phyloP scores from a whole-genome alignment of 1,140 invertebrate species.

The Myzus persicae region DNA sequence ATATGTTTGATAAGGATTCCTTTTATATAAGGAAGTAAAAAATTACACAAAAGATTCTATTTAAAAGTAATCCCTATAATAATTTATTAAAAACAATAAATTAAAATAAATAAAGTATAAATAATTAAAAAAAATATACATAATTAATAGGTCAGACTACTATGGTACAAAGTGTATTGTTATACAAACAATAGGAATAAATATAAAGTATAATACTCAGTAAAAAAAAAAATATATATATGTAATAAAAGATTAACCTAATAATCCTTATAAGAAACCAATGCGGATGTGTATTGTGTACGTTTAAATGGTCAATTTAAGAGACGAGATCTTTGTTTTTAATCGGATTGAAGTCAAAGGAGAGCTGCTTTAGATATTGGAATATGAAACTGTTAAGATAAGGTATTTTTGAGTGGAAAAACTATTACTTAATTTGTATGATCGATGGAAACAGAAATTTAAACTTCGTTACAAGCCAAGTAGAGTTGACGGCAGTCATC shows the following conservation, averaged over 20 bases:
- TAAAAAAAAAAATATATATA: conserved; percentile 44
- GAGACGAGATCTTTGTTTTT: conserved; percentile 47
- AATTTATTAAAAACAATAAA: conserved; percentile 58
- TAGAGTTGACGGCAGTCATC: conserved; percentile 83
- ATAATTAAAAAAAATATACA: conserved; percentile 54
- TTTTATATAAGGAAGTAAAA: background rate
- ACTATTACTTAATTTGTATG: background rate
- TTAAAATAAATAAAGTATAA: conserved; percentile 56
- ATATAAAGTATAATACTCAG: conserved; percentile 50
- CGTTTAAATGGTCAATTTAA: conserved; percentile 3
- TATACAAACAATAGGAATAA: conserved; percentile 57
- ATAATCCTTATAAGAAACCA: background rate
- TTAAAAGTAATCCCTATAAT: conserved; percentile 55
- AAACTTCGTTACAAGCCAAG: conserved; percentile 86
- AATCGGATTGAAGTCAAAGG: background rate
- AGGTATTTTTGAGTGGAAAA: background rate
- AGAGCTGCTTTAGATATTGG: background rate
- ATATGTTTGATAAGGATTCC: background rate
- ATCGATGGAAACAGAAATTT: conserved; percentile 62
- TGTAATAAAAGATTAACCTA: conserved; percentile 28
- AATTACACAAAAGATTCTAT: background rate
- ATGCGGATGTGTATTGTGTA: background rate
- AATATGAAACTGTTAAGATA: conserved; percentile 12
- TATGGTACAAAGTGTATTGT: conserved; percentile 57
- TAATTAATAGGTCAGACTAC: conserved; percentile 55